A percentile compares a stretch with the other conserved stretches of the same genome.
phyloP scores from a whole-genome alignment of 37 sponge, comb jelly and placozoan species.

The Hormiphora californensis region DNA sequence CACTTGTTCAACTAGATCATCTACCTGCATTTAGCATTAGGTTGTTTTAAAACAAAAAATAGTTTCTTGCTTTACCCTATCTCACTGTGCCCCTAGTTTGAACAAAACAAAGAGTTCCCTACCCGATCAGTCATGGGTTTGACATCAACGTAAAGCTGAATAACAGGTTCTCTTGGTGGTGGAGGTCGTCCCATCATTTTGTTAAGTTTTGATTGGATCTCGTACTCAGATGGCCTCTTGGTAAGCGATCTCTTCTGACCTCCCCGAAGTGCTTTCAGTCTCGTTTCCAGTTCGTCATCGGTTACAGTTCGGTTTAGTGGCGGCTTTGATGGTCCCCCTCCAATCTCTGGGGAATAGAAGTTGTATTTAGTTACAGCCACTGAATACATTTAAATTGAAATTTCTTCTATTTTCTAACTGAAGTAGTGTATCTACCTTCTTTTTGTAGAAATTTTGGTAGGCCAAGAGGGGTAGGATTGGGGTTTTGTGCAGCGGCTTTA shows the following conservation, averaged over 20 bases:
- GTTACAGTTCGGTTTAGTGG: background rate
- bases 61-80: background rate
- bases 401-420: no score
- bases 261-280: background rate
- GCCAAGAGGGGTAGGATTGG: no score
- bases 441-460: no score
- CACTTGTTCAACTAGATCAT: constrained; percentile 18
- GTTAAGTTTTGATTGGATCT: constrained; percentile 31
- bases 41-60: background rate
- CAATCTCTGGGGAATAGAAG: no score
- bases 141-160: background rate
- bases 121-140: constrained; percentile 17
- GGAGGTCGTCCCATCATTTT: constrained; percentile 46
- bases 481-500: no score
- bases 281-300: background rate
- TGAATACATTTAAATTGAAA: no score
- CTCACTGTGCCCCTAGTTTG: no score
- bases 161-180: constrained; percentile 13
- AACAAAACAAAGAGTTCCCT: no score
- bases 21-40: background rate
- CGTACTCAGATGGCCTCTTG: background rate
- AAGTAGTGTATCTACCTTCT: no score
- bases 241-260: background rate
- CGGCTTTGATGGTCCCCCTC: no score
- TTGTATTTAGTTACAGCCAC: no score